Conservation (phyloP, 1,140 invertebrate species). For the Scylla paramamosain region DNA sequence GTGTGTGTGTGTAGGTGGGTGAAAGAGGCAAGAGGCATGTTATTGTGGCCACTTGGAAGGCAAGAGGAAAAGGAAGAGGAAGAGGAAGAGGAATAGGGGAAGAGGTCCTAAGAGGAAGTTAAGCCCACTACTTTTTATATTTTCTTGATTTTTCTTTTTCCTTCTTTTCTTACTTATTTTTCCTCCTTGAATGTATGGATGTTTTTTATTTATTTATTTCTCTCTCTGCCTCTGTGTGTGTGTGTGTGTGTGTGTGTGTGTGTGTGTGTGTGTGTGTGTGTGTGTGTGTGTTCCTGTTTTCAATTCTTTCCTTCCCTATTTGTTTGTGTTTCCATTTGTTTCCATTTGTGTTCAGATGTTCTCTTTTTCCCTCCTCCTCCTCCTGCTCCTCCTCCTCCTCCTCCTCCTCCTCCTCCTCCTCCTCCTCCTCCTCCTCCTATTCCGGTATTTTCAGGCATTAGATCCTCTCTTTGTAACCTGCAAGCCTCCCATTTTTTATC, state of each 20-base stretch:
- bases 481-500: too few species aligned
- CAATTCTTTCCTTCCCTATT: too few species aligned
- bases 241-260: background rate
- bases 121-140: background rate
- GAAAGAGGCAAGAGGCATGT: slow-evolving; percentile 1
- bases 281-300: background rate
- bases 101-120: background rate
- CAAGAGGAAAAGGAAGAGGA: background rate
- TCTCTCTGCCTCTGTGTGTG: background rate
- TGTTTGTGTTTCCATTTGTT: too few species aligned
- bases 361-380: too few species aligned
- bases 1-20: background rate
- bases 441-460: too few species aligned
- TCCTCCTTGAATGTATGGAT: too few species aligned
- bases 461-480: too few species aligned
- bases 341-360: too few species aligned
- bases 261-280: background rate
- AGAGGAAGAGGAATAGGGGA: background rate
- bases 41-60: background rate
- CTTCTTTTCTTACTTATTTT: too few species aligned
- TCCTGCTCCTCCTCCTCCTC: too few species aligned
- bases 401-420: too few species aligned
- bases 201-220: background rate
- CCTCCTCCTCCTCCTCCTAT: too few species aligned
- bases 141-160: background rate